A percentile compares a stretch with the other conserved stretches of the same genome.
phyloP scores from a whole-genome alignment of 2,888 invertebrate species.

The Oxycera nigricornis region DNA sequence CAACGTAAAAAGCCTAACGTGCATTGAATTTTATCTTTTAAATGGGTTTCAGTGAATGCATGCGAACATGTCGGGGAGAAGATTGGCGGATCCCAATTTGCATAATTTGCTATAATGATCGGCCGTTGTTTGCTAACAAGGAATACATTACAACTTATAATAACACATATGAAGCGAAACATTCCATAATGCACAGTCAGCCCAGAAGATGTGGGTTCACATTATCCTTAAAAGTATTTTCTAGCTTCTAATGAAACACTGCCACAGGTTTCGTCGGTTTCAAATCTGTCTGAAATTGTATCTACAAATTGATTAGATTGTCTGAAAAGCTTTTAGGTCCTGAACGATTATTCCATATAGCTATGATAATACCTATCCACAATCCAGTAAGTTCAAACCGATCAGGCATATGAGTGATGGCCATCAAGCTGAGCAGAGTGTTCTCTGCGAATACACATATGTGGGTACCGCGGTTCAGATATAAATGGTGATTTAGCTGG shows the following conservation, averaged over 20 bases:
- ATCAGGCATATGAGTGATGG: neutral
- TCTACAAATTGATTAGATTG: no score
- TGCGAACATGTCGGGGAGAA: slow-evolving; percentile 47
- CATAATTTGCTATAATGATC: slow-evolving; percentile 48
- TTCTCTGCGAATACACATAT: neutral
- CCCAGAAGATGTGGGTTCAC: no score
- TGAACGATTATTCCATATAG: no score
- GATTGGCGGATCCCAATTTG: slow-evolving; percentile 44
- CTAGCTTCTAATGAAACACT: no score
- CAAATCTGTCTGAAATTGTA: no score
- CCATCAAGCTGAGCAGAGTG: neutral
- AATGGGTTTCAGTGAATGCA: slow-evolving; percentile 25
- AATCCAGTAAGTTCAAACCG: no score
- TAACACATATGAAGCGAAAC: slow-evolving; percentile 18
- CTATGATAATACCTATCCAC: no score
- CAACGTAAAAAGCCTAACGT: slow-evolving; percentile 28
- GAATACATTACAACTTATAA: slow-evolving; percentile 42
- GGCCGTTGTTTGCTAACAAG: slow-evolving; percentile 46
- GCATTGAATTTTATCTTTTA: slow-evolving; percentile 36
- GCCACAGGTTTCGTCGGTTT: no score
- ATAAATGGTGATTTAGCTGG: slow-evolving; percentile 34
- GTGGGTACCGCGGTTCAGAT: neutral
- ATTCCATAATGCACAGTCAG: slow-evolving; percentile 2
- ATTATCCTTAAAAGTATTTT: no score
- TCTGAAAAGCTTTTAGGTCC: no score